Conservation (phyloP, 2,113 vertebrate species). For the Leptocoma aspasia region DNA sequence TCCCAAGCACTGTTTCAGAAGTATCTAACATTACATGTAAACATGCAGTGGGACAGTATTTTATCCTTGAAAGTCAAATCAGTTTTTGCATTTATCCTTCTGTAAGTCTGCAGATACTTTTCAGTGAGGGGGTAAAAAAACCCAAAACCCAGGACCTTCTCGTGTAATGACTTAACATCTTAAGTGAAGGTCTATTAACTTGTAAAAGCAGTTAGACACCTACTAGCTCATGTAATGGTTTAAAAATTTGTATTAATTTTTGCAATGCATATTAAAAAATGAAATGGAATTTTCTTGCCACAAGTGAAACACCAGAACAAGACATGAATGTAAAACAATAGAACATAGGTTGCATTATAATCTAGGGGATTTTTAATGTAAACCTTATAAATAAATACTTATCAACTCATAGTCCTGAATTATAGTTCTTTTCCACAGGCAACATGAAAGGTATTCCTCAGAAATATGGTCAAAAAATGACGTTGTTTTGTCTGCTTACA, state of each 20-base stretch:
- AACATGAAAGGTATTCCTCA: not conserved
- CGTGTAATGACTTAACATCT: not conserved
- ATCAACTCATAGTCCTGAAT: not conserved
- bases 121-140: fast-evolving
- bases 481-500: not conserved
- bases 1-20: not conserved
- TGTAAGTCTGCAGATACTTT: not conserved
- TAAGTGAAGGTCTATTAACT: not conserved
- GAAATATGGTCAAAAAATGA: not conserved
- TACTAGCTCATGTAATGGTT: not conserved
- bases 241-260: not conserved
- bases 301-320: not conserved
- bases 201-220: not conserved
- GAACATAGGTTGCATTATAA: not conserved
- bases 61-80: not conserved
- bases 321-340: not conserved
- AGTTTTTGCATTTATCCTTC: not conserved
- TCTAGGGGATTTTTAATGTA: not conserved
- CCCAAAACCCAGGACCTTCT: not conserved
- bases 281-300: not conserved
- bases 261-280: not conserved
- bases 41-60: not conserved
- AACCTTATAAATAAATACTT: not conserved
- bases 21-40: not conserved
- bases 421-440: not conserved